Evolutionary conservation across 92 coral and sea anemone genomes (phyloP), one percentile per base, ranked within the genome.

Genomic region (Desmophyllum pertusum): DNA sequence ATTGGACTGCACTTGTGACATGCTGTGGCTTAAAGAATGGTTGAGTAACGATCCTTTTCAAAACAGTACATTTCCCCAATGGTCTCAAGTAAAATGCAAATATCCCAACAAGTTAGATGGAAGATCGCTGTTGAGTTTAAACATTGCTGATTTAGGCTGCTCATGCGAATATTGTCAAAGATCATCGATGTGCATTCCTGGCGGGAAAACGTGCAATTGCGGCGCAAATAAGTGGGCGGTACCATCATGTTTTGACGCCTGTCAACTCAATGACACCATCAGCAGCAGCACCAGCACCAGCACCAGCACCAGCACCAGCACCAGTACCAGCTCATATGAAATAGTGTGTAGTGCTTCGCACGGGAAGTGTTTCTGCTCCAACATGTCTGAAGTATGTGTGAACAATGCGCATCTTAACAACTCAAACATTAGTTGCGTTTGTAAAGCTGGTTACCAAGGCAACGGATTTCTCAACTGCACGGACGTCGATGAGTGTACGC

Each of bases 11-110:
- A 90, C 81, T 66, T 90, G 94, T 71, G 78, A 71, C 27, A 55
- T 87, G 36, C 77, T 50, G 52, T 90, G 94, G 94, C 29, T 90
- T 27, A 65, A 46, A 57, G 84, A 90, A 55, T 90, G 93, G 93
- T 18, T 90, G 18, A 51, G 40, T 31, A 66, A 37, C 17, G 40
- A 78, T 10, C 46, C 21, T 29, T 35, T 8, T 36, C 48, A 9
- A 41, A 81, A 71, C 37, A 40, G 19, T 36, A 69, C 50, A 40
- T 36, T 68, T 10, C 41, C 21, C 43, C 14, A 29, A 35, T n/a
- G 13, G 38, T 21, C 73, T 8, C 46, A 65, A 2, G 71, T 83
- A 5, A 86, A 51, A 25, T 86, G 89, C 14, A n/a, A 43, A 4
- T 41, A n/a, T 51, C 89, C 89, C 3, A 70, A 48, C 4, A 37